Evolutionary conservation across 2,888 invertebrate genomes (phyloP), one percentile per base, ranked within the genome.

Genomic region (Nebria salina): DNA sequence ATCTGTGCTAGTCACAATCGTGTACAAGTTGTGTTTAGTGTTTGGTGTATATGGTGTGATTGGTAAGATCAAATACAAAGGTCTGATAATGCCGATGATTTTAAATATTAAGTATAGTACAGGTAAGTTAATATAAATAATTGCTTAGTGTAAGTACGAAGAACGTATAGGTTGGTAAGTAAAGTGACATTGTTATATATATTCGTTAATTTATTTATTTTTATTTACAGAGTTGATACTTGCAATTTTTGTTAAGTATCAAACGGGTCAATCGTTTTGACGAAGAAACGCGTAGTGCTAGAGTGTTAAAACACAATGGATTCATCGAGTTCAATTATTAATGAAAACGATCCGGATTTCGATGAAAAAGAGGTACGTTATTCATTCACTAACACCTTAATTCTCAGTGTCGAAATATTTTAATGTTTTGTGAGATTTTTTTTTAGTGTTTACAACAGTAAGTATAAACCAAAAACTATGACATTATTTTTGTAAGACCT

Each of bases 351-450:
- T 26, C 74, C 65, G 64, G 80, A 80, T 41, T 25, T 80, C 66
- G 81, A 81, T 41, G 81, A 81, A 42, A 65, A 34, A 13, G 68
- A 81, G 81, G 81, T 81, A 81, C 72, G 81, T 81, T 54, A 65
- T 5, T 13, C 26, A 15, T 64, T 54, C 72, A 15, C 26, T 42
- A 34, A 2, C 34, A 34, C 34, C 34, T 73, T 26, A 11, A 73
- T 73, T 73, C 41, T 73, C 43, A 73, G 70, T 70, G 70, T 34
- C 70, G 68, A 25, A 68, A 68, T 68, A 25, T 11, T 5, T 68
- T 68, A 25, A 68, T 68, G 26, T 25, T 68, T 15, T 68, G 68
- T 68, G 68, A 8, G 54, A 54, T 68, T 68, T 26, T n/a, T 20
- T 68, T 68, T 25, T 13, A 68, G 68, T 68, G 26, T 68, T 68